phyloP scores from a whole-genome alignment of 2,113 vertebrate species.

The Ptilonorhynchus violaceus region DNA sequence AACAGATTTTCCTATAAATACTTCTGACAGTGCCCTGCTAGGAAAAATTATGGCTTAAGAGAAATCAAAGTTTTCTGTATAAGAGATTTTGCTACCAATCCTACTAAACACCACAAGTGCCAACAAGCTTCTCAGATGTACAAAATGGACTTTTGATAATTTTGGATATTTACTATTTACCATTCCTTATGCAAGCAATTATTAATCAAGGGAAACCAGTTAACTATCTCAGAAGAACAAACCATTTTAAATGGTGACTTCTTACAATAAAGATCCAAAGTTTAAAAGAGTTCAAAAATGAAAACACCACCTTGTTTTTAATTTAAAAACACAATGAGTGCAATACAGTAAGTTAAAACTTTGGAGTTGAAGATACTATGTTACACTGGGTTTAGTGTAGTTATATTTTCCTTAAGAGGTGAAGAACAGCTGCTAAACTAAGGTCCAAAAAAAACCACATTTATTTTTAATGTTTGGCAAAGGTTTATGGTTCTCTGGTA shows the following conservation, averaged over 20 bases:
- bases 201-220: not conserved
- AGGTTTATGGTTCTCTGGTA: not conserved
- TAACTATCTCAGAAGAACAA: not conserved
- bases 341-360: not conserved
- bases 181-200: not conserved
- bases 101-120: not conserved
- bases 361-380: not conserved
- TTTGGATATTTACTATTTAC: not conserved
- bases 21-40: not conserved
- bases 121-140: not conserved
- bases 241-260: not conserved
- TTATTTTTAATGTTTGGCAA: slow-evolving; percentile 52
- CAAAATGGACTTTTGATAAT: not conserved
- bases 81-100: not conserved
- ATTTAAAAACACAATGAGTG: not conserved
- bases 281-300: not conserved
- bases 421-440: slow-evolving; percentile 32
- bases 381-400: not conserved
- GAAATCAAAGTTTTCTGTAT: not conserved
- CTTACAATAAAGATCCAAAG: not conserved
- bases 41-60: not conserved
- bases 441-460: not conserved
- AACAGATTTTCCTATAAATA: not conserved
- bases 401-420: slow-evolving; percentile 21
- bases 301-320: not conserved